Base-by-base conservation (phyloP, 1,140 invertebrate species). In the Caerostris darwini region DNA sequence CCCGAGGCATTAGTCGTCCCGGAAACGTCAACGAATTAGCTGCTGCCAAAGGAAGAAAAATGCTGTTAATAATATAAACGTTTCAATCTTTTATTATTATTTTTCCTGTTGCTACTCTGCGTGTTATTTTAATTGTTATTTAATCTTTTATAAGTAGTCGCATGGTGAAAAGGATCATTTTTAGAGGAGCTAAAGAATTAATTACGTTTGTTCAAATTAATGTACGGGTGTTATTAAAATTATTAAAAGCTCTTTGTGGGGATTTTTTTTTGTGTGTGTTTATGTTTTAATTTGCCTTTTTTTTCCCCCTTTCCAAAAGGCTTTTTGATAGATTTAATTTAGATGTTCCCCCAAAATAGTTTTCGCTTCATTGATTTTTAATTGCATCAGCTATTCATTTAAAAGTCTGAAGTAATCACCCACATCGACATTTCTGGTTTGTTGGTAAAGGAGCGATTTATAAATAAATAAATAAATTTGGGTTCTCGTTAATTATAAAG, bases 11-110 rank as follows among this genome's bases (percentile, higher is more conserved):
- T 87, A 87, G 85, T 87, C 14, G 56, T 34, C 58, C 19, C 3
- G 85, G 85, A 87, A 87, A 87, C 85, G 82, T 85, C 82, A 85
- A 58, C 54, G 82, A 85, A 85, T 85, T 77, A 77, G 19, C 12
- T 34, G 34, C 8, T 12, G 71, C 34, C 3, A 50, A 77, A 77
- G 67, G 34, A 34, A 53, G 12, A 77, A 77, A 77, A 77, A 77
- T 77, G 71, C 71, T 77, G 71, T 77, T 77, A 77, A 77, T 77
- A 77, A 77, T 77, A 77, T 77, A 77, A 77, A 77, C 71, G 71
- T 77, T 77, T 77, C 71, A 77, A 77, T 77, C 34, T 53, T 50
- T 10, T 34, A 34, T 12, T 53, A 4, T 14, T 77, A 5, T 71
- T 71, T 71, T 50, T 50, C 50, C 1, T 14, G 2, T 5, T 8